Evolutionary conservation across 2,113 vertebrate species (phyloP).

Genomic region (Phoenicopterus ruber): DNA sequence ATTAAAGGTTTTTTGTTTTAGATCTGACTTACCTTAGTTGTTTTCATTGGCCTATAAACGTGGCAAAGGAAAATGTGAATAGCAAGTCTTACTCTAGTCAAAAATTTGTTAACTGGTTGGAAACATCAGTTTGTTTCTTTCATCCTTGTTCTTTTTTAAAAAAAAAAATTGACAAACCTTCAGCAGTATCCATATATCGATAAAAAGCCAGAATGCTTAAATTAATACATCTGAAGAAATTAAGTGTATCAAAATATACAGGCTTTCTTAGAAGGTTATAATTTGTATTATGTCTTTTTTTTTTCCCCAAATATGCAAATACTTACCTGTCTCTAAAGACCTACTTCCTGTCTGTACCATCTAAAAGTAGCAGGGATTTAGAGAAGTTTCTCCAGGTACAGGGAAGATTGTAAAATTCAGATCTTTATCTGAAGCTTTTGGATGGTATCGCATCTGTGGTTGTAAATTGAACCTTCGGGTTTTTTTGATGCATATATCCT

Average conservation of each 20-base stretch:
- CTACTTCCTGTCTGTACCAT: not conserved
- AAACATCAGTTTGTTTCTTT: not conserved
- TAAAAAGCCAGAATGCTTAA: not conserved
- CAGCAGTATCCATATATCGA: not conserved
- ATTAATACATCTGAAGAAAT: not conserved
- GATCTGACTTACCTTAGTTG: not conserved
- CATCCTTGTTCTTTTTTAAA: too few relatives aligned
- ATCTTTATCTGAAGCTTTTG: not conserved
- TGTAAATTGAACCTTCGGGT: not conserved
- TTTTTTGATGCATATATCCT: not conserved
- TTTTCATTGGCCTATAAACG: not conserved
- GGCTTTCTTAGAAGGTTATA: not conserved
- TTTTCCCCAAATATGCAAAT: not conserved
- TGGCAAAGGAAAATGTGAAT: not conserved
- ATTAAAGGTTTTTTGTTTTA: not conserved
- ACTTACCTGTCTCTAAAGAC: not conserved
- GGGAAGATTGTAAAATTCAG: not conserved
- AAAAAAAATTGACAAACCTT: not conserved
- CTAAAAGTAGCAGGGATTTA: not conserved
- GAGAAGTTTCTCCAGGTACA: not conserved
- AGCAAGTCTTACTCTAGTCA: not conserved
- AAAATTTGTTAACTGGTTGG: not conserved
- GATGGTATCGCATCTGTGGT: not conserved
- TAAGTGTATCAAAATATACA: not conserved
- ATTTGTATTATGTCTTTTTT: not conserved